Evolutionary conservation across 2,888 invertebrate genomes (phyloP), one percentile per base, ranked within the genome.

Genomic region (Caenorhabditis panamensis): DNA sequence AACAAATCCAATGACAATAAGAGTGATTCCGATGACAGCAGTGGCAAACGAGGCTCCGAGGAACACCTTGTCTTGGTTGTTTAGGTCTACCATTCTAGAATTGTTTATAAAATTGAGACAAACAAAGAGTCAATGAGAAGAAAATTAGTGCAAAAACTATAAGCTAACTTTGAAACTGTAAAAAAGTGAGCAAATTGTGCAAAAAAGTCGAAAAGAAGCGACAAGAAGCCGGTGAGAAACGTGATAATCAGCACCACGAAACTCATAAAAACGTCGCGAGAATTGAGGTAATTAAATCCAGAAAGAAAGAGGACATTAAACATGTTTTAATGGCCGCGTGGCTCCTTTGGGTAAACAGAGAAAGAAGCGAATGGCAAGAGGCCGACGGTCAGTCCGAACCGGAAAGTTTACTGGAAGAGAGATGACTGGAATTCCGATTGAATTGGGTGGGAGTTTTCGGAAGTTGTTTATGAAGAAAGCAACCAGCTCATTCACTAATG

Each of bases 1-100:
- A 8, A 84, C 54, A 61, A 84, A 84, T n/a, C 84, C 84, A 13
- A 83, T 81, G 20, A 82, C 75, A 53, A 84, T 82, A 0, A 84
- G 80, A 9, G 68, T 79, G 36, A 67, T 66, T 41, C 83, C 84
- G 9, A 83, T 75, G n/a, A 79, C 79, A 18, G 79, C 82, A 13
- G 82, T 79, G 16, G 63, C 62, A 26, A 77, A 62, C 2, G 82
- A 76, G n/a, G 76, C 72, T 5, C 66, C 61, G 11, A 84, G 54
- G 58, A 84, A 79, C 49, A 82, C 53, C 41, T 84, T 84, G 53
- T 84, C 84, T 63, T 84, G 80, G 53, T 62, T 73, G 47, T 67
- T 63, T 1, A 79, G 63, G 8, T 47, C n/a, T 54, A 44, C 31
- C 63, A 73, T 73, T 22, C 22, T 56, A 9, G 6, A n/a, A 31